Conservation (phyloP, 64 coral and sea anemone genomes). For the Montipora foliosa region DNA sequence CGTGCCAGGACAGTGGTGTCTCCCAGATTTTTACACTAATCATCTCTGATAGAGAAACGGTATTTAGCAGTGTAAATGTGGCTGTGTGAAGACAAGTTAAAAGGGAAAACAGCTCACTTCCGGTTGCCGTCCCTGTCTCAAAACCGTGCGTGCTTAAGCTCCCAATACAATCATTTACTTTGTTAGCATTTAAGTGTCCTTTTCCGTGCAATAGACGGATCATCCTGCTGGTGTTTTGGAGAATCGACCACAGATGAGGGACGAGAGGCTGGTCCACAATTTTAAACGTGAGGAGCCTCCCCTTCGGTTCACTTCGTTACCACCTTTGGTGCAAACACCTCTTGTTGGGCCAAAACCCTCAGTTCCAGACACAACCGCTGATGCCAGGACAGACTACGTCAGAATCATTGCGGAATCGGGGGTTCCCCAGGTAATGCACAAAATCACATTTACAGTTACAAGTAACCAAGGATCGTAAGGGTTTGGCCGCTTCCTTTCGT, state of each 20-base stretch:
- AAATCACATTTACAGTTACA: too few species aligned
- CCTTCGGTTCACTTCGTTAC: constrained; percentile 10
- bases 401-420: constrained; percentile 19
- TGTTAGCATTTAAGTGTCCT: background rate
- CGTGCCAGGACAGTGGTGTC: too few species aligned
- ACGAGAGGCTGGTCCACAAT: constrained; percentile 26
- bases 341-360: constrained; percentile 15
- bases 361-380: background rate
- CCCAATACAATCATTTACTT: too few species aligned
- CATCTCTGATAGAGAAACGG: too few species aligned
- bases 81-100: too few species aligned
- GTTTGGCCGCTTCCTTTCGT: too few species aligned
- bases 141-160: too few species aligned
- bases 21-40: too few species aligned
- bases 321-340: constrained; percentile 50
- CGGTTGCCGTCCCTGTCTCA: too few species aligned
- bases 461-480: too few species aligned
- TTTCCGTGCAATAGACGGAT: constrained; percentile 3
- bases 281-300: background rate
- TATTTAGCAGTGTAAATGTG: too few species aligned
- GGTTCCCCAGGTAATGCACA: constrained; percentile 44
- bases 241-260: constrained; percentile 37
- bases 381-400: constrained; percentile 21
- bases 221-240: constrained; percentile 60
- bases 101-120: too few species aligned